A percentile compares a stretch with the other conserved stretches of the same genome.
phyloP scores from a whole-genome alignment of 2,888 invertebrate genomes.

The Euplexia lucipara region DNA sequence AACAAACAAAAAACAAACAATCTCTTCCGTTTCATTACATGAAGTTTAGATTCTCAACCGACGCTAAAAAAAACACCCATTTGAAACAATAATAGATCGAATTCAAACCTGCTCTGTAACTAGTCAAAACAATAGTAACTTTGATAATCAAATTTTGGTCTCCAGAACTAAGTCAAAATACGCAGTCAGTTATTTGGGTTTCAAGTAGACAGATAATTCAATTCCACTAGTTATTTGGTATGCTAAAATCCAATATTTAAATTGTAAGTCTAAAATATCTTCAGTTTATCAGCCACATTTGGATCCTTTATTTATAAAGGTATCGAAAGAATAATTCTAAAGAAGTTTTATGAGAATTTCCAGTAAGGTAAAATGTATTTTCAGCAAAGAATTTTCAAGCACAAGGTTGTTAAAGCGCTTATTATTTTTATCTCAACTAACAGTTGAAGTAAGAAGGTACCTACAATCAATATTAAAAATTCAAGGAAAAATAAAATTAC shows the following conservation, averaged over 20 bases:
- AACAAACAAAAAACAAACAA: too few relatives aligned
- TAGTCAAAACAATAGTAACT: conserved; percentile 40
- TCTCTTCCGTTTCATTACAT: too few relatives aligned
- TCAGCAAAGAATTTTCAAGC: conserved; percentile 7
- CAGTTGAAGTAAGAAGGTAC: conserved; percentile 18
- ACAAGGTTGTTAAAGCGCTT: conserved; percentile 22
- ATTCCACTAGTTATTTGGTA: conserved; percentile 34
- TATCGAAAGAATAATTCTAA: conserved; percentile 26
- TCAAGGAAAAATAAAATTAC: conserved; percentile 23
- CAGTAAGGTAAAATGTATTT: conserved; percentile 11
- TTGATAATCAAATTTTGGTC: conserved; percentile 34
- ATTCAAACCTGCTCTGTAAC: conserved; percentile 15
- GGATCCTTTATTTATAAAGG: conserved; percentile 29
- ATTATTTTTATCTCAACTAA: conserved; percentile 14
- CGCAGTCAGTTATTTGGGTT: conserved; percentile 40
- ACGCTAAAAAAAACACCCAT: conserved; percentile 18
- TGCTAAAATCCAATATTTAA: conserved; percentile 32
- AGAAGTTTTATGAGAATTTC: conserved; percentile 18
- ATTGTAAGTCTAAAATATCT: conserved; percentile 18
- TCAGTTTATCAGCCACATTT: conserved; percentile 16
- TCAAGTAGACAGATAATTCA: conserved; percentile 28
- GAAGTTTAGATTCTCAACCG: background rate
- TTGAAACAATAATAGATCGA: conserved; percentile 26
- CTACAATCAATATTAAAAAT: conserved; percentile 11
- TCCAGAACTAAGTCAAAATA: conserved; percentile 42